These are phyloP conservation scores for Leptopilina boulardi DNA, from an alignment of 1,140 invertebrate genomes.

Conservation along the genomic window DNA sequence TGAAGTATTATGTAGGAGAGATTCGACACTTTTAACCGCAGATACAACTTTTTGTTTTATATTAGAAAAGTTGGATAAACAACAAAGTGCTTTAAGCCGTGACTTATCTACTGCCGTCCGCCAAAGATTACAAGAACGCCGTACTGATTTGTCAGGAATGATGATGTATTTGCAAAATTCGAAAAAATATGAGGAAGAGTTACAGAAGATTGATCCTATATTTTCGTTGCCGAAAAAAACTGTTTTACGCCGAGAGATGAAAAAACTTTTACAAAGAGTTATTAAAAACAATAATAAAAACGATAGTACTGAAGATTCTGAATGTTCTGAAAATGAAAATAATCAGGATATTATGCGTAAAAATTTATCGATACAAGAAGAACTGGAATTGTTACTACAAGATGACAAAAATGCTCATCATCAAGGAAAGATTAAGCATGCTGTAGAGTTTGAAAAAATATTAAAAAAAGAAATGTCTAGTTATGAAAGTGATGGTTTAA, in stretches of 20 bases:
- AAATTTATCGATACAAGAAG: conserved; percentile 35
- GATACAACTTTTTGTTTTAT: conserved; percentile 53
- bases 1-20: conserved; percentile 53
- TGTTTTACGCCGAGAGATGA: conserved; percentile 22
- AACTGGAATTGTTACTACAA: conserved; percentile 34
- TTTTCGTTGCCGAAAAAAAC: not conserved
- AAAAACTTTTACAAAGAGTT: conserved; percentile 8
- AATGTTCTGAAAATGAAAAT: not conserved
- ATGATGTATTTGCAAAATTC: conserved; percentile 41
- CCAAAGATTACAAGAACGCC: conserved; percentile 42
- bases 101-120: conserved; percentile 37
- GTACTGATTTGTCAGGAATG: conserved; percentile 33
- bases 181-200: conserved; percentile 36
- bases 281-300: conserved; percentile 24
- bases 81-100: conserved; percentile 40
- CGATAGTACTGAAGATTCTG: not conserved
- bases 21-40: conserved; percentile 51
- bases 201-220: not conserved
- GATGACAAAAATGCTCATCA: conserved; percentile 19
- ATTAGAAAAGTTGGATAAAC: conserved; percentile 43
- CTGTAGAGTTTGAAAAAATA: conserved; percentile 36
- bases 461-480: conserved; percentile 49
- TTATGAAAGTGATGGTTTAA: conserved; percentile 50
- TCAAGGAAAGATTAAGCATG: conserved; percentile 33
- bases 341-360: not conserved